phyloP scores from a whole-genome alignment of 2,888 invertebrate genomes.

The Linyphia triangularis region DNA sequence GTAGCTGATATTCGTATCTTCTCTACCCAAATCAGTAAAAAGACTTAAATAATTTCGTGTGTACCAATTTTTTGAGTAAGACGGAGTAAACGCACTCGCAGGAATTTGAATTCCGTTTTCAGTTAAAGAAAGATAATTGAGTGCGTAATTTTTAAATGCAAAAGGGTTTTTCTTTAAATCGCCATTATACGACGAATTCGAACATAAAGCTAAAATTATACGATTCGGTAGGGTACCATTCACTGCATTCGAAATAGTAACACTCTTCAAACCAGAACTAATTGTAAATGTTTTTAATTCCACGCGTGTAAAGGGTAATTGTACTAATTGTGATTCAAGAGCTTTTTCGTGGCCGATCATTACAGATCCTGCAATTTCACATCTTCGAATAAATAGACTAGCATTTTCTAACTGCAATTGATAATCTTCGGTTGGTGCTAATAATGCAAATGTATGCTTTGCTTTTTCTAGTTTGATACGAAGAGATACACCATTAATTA shows the following conservation, averaged over 20 bases:
- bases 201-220: constrained; percentile 11
- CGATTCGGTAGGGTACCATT: background rate
- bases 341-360: constrained; percentile 20
- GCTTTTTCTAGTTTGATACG: background rate
- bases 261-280: background rate
- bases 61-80: background rate
- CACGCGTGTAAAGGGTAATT: constrained; percentile 6
- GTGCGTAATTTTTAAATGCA: constrained; percentile 15
- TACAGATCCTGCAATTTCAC: constrained; percentile 21
- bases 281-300: background rate
- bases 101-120: constrained; percentile 42
- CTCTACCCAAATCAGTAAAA: background rate
- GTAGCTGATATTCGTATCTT: background rate
- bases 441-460: constrained; percentile 5
- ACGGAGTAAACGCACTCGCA: background rate
- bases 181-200: constrained; percentile 16
- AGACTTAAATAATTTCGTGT: constrained; percentile 4
- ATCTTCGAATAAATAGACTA: constrained; percentile 15
- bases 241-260: constrained; percentile 6
- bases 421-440: background rate
- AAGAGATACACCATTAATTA: constrained; percentile 2
- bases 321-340: background rate
- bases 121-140: background rate
- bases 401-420: background rate
- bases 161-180: constrained; percentile 21